Evolutionary conservation across 1,140 invertebrate species (phyloP), one percentile per base, ranked within the genome.

Genomic region (Mesaphorura yosii): DNA sequence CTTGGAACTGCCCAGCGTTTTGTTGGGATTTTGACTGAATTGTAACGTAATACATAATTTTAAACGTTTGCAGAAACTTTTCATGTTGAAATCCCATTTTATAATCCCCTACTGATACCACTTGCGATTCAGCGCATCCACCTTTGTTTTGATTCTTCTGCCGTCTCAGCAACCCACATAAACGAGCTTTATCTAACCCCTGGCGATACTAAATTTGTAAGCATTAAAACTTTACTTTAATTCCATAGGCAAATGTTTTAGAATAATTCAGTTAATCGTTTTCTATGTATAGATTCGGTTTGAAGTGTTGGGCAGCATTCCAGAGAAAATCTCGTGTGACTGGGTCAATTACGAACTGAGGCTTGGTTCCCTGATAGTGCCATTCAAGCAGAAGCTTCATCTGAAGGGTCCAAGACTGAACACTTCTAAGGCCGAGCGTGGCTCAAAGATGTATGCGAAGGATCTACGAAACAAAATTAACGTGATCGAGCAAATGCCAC

Each of bases 61-160:
- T 57, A 31, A 17, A 42, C 45, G 40, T 20, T 75, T 76, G 57
- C 69, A 83, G 90, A 94, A 70, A 81, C 82, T 10, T 80, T 93
- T 45, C 80, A 81, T 68, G 75, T 91, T 47, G 79, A 81, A 46
- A 70, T 93, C 25, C 75, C 78, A 41, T 69, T 93, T 34, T 70
- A 76, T 40, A 93, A 94, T 72, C 83, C 84, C 1, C 70, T 92
- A n/a, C 79, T 83, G 57, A 81, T 89, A 39, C 70, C 80, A 3
- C 65, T 91, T 45, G 70, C 77, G 17, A 67, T 93, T 22, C 76
- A 76, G 29, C 78, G 88, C 58, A 72, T 93, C 3, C 76, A 80
- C 63, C 68, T 92, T 17, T 68, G 90, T n/a, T 60, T 93, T 88
- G 86, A 78, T 31, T 23, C 55, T 27, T 4, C 22, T 27, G 25